These are phyloP conservation scores for Erethizon dorsatum DNA, from an alignment of 2,797 vertebrate genomes.

Conservation along the genomic window DNA sequence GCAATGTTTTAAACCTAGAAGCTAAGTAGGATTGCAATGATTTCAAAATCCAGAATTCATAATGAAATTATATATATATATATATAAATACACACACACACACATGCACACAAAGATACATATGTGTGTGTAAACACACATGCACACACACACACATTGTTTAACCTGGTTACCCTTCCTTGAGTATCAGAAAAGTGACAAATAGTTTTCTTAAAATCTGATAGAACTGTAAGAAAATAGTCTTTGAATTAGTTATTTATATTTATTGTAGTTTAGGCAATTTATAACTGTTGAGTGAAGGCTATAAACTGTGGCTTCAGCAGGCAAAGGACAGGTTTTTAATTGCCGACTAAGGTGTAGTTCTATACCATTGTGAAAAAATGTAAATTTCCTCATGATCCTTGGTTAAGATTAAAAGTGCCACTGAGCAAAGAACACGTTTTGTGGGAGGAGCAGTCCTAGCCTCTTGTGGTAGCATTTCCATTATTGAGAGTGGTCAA, in stretches of 20 bases:
- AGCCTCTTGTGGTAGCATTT: background rate
- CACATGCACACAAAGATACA: background rate
- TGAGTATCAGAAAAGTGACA: slow-evolving; percentile 4
- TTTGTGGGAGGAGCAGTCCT: background rate
- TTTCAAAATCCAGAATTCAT: slow-evolving; percentile 10
- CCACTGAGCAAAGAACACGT: background rate
- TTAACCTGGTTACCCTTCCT: background rate
- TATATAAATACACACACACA: background rate
- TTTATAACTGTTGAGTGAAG: slow-evolving; percentile 8
- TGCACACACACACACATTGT: background rate
- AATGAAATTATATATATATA: background rate
- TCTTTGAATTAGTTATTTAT: slow-evolving; percentile 68
- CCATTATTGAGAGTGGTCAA: background rate
- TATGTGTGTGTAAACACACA: background rate
- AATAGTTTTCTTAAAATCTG: slow-evolving; percentile 21
- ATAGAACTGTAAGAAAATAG: background rate
- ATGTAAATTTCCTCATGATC: background rate
- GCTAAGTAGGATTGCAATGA: background rate
- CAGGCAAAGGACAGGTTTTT: slow-evolving; percentile 51
- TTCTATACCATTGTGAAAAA: background rate
- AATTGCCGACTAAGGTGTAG: background rate
- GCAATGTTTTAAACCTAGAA: slow-evolving; percentile 2
- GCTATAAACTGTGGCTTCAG: slow-evolving; percentile 38
- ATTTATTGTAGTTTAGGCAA: slow-evolving; percentile 26
- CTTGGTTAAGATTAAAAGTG: background rate